Evolutionary conservation across 2,888 invertebrate species (phyloP).

Genomic region (Cantharis flavilabris): DNA sequence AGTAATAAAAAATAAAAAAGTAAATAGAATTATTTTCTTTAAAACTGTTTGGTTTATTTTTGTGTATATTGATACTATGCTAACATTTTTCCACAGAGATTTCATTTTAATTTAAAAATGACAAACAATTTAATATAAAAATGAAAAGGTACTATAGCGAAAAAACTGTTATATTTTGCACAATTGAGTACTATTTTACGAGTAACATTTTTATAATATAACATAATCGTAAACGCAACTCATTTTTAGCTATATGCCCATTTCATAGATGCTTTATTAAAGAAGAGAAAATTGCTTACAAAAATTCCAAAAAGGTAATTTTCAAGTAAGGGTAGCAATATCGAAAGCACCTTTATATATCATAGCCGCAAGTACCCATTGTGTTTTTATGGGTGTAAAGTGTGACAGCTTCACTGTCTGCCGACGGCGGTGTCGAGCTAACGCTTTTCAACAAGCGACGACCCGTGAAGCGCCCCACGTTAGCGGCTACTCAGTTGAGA

Average conservation of each 20-base stretch:
- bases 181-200: background rate
- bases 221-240: background rate
- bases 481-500: slow-evolving; percentile 36
- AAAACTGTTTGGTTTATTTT: no score
- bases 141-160: background rate
- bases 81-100: no score
- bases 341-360: background rate
- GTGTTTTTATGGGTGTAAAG: slow-evolving; percentile 28
- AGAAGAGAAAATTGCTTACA: background rate
- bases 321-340: background rate
- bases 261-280: background rate
- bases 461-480: slow-evolving; percentile 33
- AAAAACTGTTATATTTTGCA: background rate
- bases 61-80: no score
- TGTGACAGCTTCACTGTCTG: slow-evolving; percentile 26
- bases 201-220: background rate
- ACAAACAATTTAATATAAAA: background rate
- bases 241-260: background rate
- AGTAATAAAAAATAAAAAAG: background rate
- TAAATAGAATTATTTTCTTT: no score
- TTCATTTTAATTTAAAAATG: background rate
- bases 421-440: slow-evolving; percentile 24
- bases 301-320: background rate
- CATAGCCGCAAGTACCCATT: slow-evolving; percentile 6
- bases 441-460: slow-evolving; percentile 25